Conservation (phyloP, 2,888 invertebrate species). For the Xanthorhoe spadicearia region DNA sequence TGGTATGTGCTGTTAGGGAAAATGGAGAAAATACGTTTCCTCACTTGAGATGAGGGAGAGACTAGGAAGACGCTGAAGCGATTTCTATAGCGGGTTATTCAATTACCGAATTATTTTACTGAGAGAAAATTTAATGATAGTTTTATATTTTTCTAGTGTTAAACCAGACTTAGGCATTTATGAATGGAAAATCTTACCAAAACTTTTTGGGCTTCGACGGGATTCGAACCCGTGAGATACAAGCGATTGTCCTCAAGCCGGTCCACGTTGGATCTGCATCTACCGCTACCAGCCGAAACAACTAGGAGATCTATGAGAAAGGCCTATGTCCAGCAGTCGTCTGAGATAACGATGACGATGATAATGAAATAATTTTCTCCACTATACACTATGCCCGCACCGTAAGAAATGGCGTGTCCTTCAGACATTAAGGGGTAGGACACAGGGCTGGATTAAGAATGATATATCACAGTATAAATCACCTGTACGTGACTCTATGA, state of each 20-base stretch:
- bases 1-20: constrained; percentile 51
- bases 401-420: constrained; percentile 70
- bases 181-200: no score
- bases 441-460: constrained; percentile 70
- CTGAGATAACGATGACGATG: neutral
- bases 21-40: constrained; percentile 58
- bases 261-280: no score
- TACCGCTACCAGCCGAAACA: no score
- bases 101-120: no score
- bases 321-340: no score
- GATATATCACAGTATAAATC: constrained; percentile 71
- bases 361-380: neutral
- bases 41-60: constrained; percentile 45
- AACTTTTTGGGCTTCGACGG: no score
- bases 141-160: no score
- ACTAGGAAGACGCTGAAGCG: neutral
- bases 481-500: constrained; percentile 70
- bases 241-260: no score
- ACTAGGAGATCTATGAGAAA: no score
- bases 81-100: neutral
- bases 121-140: no score
- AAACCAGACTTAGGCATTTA: no score
- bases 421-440: constrained; percentile 61
- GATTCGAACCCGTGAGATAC: no score
- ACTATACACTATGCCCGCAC: constrained; percentile 48